Evolutionary conservation across 2,113 vertebrate genomes (phyloP).

Genomic region (Taxidea taxus): DNA sequence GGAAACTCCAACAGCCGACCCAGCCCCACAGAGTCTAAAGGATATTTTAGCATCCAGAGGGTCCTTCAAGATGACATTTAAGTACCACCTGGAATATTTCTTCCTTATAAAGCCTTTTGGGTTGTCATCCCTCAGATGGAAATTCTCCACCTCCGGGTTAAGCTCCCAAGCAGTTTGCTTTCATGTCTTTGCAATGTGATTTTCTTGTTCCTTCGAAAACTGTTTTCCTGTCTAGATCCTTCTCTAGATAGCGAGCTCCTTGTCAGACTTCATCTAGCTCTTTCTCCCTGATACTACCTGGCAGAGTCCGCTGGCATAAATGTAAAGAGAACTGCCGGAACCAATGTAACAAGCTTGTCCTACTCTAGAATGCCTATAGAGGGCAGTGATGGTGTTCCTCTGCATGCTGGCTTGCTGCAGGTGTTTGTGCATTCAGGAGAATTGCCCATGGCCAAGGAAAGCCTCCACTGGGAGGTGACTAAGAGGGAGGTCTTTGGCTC

Average conservation of each 20-base stretch:
- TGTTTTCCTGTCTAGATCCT: not conserved
- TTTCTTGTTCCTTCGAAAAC: not conserved
- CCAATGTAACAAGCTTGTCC: not conserved
- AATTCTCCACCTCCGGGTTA: not conserved
- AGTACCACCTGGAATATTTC: not conserved
- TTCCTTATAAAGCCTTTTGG: not conserved
- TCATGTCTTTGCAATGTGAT: not conserved
- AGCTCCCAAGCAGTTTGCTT: not conserved
- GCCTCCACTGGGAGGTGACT: not conserved
- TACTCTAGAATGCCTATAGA: not conserved
- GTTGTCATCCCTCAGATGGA: not conserved
- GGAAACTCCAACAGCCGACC: not conserved
- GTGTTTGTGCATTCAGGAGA: not conserved
- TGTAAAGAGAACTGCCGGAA: not conserved
- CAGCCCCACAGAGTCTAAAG: not conserved
- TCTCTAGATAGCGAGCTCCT: not conserved
- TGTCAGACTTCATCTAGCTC: not conserved
- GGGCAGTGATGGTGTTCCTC: not conserved
- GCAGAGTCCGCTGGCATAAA: not conserved
- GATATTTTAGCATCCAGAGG: not conserved
- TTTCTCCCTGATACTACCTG: not conserved
- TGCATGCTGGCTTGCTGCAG: rapidly evolving
- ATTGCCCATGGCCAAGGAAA: not conserved
- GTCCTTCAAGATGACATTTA: not conserved
- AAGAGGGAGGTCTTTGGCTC: not conserved